Conservation (phyloP, 2,113 vertebrate species). For the Petaurus breviceps region DNA sequence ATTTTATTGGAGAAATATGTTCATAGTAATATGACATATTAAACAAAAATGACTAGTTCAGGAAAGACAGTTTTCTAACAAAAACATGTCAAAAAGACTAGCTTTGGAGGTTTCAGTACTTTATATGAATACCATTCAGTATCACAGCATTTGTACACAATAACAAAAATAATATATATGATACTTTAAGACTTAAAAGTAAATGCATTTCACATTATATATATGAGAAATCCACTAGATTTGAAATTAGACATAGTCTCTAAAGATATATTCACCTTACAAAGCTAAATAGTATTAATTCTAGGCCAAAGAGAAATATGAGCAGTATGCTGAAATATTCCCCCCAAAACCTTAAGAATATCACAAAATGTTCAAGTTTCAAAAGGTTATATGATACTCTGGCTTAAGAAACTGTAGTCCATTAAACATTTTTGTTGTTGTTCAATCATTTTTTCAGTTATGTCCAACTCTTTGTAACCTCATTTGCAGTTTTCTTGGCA, state of each 20-base stretch:
- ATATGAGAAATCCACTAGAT: neutral
- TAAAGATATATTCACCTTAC: slow-evolving; percentile 5
- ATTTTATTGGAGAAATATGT: neutral
- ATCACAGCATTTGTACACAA: neutral
- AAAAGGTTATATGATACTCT: slow-evolving; percentile 5
- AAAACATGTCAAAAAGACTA: slow-evolving; percentile 32
- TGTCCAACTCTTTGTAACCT: neutral
- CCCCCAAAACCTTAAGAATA: slow-evolving; percentile 6
- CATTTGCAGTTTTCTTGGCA: neutral
- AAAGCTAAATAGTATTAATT: slow-evolving; percentile 39
- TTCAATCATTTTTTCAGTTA: neutral
- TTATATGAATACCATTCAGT: neutral
- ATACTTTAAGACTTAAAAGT: neutral
- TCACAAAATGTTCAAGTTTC: slow-evolving; percentile 21
- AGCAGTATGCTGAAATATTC: slow-evolving; percentile 41
- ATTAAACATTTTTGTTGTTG: neutral
- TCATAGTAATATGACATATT: neutral
- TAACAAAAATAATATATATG: slow-evolving; percentile 21
- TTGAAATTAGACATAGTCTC: neutral
- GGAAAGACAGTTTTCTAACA: neutral
- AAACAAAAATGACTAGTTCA: neutral
- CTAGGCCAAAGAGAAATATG: slow-evolving; percentile 12
- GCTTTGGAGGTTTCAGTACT: neutral
- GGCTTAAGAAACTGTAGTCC: neutral
- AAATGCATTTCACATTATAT: neutral